These are phyloP conservation scores for Babylonia areolata DNA, from an alignment of 1,140 invertebrate species.

Conservation along the genomic window DNA sequence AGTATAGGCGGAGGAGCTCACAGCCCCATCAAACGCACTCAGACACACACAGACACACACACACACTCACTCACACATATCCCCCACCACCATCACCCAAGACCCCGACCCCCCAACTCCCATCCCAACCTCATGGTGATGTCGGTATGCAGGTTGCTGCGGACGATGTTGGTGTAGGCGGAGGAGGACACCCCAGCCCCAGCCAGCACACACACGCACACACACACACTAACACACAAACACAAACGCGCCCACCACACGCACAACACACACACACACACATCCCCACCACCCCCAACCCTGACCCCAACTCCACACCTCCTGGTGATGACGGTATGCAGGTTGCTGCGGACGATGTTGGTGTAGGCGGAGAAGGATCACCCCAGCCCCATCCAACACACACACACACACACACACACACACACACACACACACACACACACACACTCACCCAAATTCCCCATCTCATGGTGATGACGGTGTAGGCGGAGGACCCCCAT, in stretches of 20 bases:
- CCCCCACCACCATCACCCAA: not conserved
- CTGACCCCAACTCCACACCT: too few relatives aligned
- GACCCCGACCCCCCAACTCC: too few relatives aligned
- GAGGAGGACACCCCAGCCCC: too few relatives aligned
- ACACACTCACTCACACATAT: constrained; percentile 23
- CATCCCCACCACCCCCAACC: not conserved
- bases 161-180: constrained; percentile 84
- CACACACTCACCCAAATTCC: not conserved
- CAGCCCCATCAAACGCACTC: too few relatives aligned
- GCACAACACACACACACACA: constrained; percentile 27
- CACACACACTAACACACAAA: not conserved
- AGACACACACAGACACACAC: not conserved
- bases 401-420: constrained; percentile 11
- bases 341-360: constrained; percentile 85
- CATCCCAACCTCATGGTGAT: constrained; percentile 96
- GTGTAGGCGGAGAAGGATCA: constrained; percentile 86
- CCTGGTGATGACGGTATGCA: constrained; percentile 93
- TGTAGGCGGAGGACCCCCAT: constrained; percentile 84
- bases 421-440: constrained; percentile 5
- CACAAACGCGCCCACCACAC: not conserved
- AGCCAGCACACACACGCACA: constrained; percentile 4
- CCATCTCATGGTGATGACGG: constrained; percentile 78
- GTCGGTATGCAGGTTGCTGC: constrained; percentile 88
- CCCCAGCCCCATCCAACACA: not conserved
- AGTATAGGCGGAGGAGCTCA: too few relatives aligned